A percentile compares a stretch with the other conserved stretches of the same genome.
These are phyloP conservation scores for Lacerta viridis DNA, from an alignment of 2,797 vertebrate genomes.

Conservation along the genomic window DNA sequence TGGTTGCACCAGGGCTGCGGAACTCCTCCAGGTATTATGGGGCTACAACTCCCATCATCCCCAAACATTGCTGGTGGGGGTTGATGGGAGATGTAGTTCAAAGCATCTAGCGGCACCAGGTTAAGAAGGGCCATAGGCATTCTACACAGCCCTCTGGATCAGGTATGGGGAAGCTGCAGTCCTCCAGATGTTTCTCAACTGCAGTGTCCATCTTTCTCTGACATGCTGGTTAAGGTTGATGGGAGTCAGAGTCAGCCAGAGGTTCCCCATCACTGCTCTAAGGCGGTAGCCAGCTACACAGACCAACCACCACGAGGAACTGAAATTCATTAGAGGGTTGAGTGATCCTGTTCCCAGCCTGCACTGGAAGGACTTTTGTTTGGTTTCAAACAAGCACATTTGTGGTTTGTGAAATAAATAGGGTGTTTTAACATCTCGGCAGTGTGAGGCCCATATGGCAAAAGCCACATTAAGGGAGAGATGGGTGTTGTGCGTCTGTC, in stretches of 20 bases:
- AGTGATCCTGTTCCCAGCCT: not conserved
- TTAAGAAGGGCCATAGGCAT: not conserved
- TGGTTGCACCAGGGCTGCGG: too few species aligned
- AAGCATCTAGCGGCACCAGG: too few species aligned
- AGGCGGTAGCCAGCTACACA: not conserved
- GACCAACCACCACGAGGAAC: not conserved
- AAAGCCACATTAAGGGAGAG: not conserved
- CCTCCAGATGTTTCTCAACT: not conserved
- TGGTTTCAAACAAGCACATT: not conserved
- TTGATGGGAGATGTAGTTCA: too few species aligned
- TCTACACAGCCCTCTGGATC: too few species aligned
- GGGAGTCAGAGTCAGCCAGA: not conserved
- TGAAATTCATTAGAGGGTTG: not conserved
- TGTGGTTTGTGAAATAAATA: not conserved
- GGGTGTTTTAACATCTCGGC: not conserved
- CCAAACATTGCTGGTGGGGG: too few species aligned
- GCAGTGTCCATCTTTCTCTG: not conserved
- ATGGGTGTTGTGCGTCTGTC: too few species aligned
- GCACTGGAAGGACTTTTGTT: not conserved
- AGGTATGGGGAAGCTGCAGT: too few species aligned
- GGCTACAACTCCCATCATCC: too few species aligned
- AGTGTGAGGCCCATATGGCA: not conserved
- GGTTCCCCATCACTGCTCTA: not conserved
- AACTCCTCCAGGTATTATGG: too few species aligned
- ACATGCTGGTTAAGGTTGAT: not conserved